These are phyloP conservation scores for Acyrthosiphon pisum DNA, from an alignment of 1,140 invertebrate species.

Conservation along the genomic window DNA sequence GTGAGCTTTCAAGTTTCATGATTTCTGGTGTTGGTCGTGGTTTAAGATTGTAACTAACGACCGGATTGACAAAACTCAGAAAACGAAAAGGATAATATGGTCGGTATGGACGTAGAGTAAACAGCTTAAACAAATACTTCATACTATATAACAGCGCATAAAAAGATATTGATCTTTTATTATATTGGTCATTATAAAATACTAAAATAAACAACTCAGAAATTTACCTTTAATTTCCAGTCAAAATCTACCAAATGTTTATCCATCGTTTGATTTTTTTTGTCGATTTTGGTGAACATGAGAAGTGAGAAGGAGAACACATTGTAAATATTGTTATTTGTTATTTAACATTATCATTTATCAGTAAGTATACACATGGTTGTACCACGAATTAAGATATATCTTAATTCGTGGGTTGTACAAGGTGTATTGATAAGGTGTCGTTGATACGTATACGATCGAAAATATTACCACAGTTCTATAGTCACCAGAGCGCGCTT, in stretches of 20 bases:
- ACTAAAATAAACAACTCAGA: neutral
- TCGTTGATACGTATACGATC: no score
- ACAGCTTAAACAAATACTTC: neutral
- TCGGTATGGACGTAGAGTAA: neutral
- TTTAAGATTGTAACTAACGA: slow-evolving; percentile 37
- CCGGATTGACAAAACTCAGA: neutral
- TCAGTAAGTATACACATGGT: no score
- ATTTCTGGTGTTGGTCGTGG: slow-evolving; percentile 69
- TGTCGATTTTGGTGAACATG: neutral
- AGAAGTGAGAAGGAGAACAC: no score
- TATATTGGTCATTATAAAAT: neutral
- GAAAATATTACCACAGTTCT: no score
- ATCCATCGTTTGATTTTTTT: neutral
- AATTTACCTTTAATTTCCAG: slow-evolving; percentile 56
- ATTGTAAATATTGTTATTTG: no score
- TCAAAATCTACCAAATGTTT: slow-evolving; percentile 43
- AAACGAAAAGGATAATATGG: neutral
- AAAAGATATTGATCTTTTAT: neutral
- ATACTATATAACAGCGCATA: neutral
- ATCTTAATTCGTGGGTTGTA: no score
- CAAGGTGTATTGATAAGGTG: no score
- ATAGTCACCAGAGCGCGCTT: no score
- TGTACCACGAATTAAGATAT: no score
- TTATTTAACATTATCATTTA: no score
- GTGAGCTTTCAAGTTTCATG: slow-evolving; percentile 72